phyloP scores from a whole-genome alignment of 2,888 invertebrate genomes.

The Hipparchia sbordonii region DNA sequence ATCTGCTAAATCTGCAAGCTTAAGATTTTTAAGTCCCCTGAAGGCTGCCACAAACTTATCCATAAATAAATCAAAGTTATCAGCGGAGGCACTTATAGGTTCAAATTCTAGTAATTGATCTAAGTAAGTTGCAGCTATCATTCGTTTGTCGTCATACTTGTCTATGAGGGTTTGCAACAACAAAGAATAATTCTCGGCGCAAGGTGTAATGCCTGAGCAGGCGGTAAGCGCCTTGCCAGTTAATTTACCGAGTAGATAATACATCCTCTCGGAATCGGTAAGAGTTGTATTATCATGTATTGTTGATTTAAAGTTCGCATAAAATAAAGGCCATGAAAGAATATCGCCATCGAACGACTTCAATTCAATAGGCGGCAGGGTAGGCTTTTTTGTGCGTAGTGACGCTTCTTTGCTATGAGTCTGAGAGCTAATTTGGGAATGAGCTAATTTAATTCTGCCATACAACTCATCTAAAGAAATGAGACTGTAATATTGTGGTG shows the following conservation, averaged over 20 bases:
- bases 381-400: background rate
- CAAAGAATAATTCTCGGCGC: too few relatives aligned
- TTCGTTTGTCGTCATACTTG: background rate
- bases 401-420: too few relatives aligned
- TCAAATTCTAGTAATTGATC: slow-evolving; percentile 30
- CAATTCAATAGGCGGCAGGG: background rate
- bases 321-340: background rate
- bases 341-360: background rate
- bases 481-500: too few relatives aligned
- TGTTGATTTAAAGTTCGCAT: background rate
- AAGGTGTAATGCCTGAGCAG: too few relatives aligned
- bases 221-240: too few relatives aligned
- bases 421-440: too few relatives aligned
- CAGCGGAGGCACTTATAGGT: slow-evolving; percentile 2
- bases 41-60: slow-evolving; percentile 7
- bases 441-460: too few relatives aligned
- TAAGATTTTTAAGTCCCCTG: slow-evolving; percentile 17
- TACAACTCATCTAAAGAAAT: too few relatives aligned
- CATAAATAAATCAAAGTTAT: slow-evolving; percentile 10
- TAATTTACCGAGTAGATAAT: too few relatives aligned
- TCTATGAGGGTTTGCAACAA: too few relatives aligned
- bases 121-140: slow-evolving; percentile 22
- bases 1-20: slow-evolving; percentile 29
- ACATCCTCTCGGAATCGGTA: too few relatives aligned
- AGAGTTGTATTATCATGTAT: too few relatives aligned